Percentiles rank a stretch among this genome's conserved stretches.
Evolutionary conservation across 2,113 vertebrate species (phyloP).

Genomic region (Glareola pratincola): DNA sequence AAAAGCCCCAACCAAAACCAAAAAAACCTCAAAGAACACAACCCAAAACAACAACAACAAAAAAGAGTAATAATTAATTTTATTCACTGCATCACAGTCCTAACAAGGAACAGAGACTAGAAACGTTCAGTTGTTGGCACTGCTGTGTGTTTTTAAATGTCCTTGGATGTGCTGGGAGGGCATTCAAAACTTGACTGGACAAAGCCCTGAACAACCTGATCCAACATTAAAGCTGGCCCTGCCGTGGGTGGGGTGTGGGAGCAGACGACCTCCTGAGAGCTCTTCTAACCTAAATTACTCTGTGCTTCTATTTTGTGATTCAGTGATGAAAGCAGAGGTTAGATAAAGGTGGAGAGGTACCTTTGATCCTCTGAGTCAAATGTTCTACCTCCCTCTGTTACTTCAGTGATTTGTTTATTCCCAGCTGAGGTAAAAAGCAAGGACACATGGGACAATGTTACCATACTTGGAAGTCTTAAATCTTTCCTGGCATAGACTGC

Average conservation of each 20-base stretch:
- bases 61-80: background rate
- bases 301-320: background rate
- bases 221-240: background rate
- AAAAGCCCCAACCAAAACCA: background rate
- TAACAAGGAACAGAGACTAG: background rate
- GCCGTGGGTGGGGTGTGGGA: background rate
- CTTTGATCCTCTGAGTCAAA: background rate
- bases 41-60: fast-evolving
- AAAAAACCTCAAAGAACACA: no score
- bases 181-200: background rate
- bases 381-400: background rate
- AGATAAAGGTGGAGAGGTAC: background rate
- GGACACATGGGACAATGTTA: background rate
- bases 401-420: background rate
- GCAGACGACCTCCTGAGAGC: background rate
- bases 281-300: background rate
- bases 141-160: background rate
- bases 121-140: background rate
- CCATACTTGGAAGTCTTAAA: background rate
- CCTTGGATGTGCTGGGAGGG: background rate
- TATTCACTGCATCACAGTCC: background rate
- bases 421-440: background rate
- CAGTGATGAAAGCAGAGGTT: background rate
- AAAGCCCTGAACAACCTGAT: background rate
- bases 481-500: background rate